Evolutionary conservation across 2,113 vertebrate genomes (phyloP).

Genomic region (Nothocercus julius): DNA sequence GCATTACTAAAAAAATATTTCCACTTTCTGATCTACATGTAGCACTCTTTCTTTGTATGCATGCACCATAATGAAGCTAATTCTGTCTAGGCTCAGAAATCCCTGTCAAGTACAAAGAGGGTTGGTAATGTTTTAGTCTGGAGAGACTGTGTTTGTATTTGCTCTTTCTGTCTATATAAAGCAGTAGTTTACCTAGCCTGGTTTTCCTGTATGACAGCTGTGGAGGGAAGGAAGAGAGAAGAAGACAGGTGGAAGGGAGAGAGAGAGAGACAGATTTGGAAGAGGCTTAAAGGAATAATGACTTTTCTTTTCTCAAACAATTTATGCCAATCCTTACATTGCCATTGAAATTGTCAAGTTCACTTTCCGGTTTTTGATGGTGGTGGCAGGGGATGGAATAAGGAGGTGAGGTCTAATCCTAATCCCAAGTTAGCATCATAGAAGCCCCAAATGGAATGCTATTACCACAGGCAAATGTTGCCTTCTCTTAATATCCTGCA

Average conservation of each 20-base stretch:
- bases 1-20: not conserved
- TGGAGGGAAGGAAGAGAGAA: not conserved
- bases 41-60: not conserved
- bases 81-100: not conserved
- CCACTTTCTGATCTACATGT: not conserved
- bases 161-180: not conserved
- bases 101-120: not conserved
- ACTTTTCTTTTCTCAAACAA: not conserved
- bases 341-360: not conserved
- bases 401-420: not conserved
- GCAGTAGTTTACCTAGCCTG: not conserved
- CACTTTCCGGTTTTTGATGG: not conserved
- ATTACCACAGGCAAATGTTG: not conserved
- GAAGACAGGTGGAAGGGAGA: not conserved
- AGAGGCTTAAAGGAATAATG: not conserved
- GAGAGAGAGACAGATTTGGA: not conserved
- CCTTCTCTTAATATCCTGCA: not conserved
- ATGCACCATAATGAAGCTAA: not conserved
- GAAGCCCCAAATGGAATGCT: not conserved
- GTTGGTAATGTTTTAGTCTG: not conserved
- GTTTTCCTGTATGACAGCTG: not conserved
- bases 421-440: not conserved
- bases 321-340: not conserved
- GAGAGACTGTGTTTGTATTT: not conserved
- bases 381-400: not conserved